phyloP scores from a whole-genome alignment of 1,140 invertebrate genomes.

The Bombus cullumanus region DNA sequence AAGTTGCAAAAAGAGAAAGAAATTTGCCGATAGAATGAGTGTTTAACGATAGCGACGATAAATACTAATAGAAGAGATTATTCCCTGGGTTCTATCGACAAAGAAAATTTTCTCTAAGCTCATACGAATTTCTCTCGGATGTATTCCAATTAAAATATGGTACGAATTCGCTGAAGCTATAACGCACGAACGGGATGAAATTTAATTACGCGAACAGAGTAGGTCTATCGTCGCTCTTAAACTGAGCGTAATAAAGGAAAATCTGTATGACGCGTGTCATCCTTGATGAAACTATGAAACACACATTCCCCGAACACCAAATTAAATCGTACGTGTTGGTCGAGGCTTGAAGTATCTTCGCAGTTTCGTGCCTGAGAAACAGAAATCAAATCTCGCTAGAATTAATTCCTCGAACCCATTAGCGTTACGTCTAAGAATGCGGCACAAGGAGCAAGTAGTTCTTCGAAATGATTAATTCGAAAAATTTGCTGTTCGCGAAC shows the following conservation, averaged over 20 bases:
- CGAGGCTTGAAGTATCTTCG: neutral
- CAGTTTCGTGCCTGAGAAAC: neutral
- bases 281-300: slow-evolving; percentile 29
- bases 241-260: slow-evolving; percentile 24
- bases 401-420: neutral
- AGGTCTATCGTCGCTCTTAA: slow-evolving; percentile 28
- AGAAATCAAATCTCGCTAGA: neutral
- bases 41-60: neutral
- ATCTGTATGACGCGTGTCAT: slow-evolving; percentile 34
- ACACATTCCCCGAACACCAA: neutral
- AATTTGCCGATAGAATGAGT: too few species aligned
- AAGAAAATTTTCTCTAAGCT: neutral
- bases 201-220: slow-evolving; percentile 32
- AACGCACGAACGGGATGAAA: neutral
- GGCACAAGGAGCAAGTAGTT: neutral
- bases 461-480: neutral
- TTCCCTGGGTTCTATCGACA: neutral
- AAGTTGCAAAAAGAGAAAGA: too few species aligned
- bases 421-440: neutral
- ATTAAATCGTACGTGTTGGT: slow-evolving; percentile 19
- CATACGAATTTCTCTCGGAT: neutral
- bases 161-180: neutral
- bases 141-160: neutral
- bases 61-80: neutral
- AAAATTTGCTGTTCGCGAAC: neutral